Conservation (phyloP, 2,888 invertebrate genomes). For the Lamproptera curius region DNA sequence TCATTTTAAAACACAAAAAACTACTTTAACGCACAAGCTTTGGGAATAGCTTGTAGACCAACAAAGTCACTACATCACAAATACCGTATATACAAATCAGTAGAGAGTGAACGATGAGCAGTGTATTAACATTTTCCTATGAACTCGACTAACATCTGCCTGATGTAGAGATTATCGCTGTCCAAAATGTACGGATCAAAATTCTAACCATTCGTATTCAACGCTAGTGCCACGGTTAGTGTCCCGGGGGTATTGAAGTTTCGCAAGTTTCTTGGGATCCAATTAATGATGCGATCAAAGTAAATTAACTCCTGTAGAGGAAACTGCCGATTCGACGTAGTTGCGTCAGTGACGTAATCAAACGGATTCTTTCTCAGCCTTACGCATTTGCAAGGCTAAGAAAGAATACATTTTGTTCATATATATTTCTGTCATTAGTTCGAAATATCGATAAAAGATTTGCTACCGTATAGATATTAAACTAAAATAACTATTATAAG, state of each 20-base stretch:
- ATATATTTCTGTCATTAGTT: no score
- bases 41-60: no score
- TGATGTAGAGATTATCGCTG: slow-evolving; percentile 23
- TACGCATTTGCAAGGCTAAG: no score
- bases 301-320: slow-evolving; percentile 63
- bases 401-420: no score
- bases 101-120: no score
- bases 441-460: no score
- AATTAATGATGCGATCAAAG: slow-evolving; percentile 72
- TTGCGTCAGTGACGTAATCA: background rate
- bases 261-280: slow-evolving; percentile 54
- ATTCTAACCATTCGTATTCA: slow-evolving; percentile 59
- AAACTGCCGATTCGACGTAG: slow-evolving; percentile 42
- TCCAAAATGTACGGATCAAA: slow-evolving; percentile 30
- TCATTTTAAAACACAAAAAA: no score
- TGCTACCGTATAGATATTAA: no score
- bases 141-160: slow-evolving; percentile 12
- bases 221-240: slow-evolving; percentile 34
- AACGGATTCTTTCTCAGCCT: background rate
- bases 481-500: no score
- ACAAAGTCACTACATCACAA: no score
- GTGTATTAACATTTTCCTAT: slow-evolving; percentile 10
- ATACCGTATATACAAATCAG: no score
- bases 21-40: no score
- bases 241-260: slow-evolving; percentile 54